Base-by-base conservation (phyloP, 1,140 invertebrate species). In the Charaxes varanes region DNA sequence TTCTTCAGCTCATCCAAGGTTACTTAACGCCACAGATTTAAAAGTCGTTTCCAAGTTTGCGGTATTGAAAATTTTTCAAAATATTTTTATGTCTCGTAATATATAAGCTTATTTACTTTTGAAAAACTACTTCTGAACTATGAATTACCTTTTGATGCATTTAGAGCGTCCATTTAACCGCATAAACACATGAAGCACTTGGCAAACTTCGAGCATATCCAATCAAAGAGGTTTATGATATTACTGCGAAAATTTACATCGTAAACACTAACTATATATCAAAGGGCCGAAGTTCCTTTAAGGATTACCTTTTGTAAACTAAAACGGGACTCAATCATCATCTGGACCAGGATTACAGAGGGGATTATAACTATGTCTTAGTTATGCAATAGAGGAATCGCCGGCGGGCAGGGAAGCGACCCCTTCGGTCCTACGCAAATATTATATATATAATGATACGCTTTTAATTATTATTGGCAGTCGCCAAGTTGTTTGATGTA, bases 251-350 rank as follows among this genome's bases (percentile, higher is more conserved):
- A 74, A 80, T 82, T 82, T 82, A 79, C 78, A 82, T 80, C 76
- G 71, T 80, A 82, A 82, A 80, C 78, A 80, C 62, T 67, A 79
- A 79, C 69, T 62, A 63, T 57, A 41, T 71, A 78, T 82, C 71
- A 82, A 79, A 76, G 62, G 44, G 33, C 34, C 43, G 45, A 56
- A 66, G 60, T 79, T 57, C 51, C 58, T 70, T 69, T 66, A 65
- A 67, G 78, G 78, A 80, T 82, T 82, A 82, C 78, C 76, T 82
- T 82, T 82, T 76, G 76, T 80, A 82, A 77, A 82, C 76, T 78
- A 62, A 74, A 78, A 79, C 68, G 70, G 73, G 68, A 49, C 69
- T 74, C 78, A 82, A 82, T 82, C 78, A 79, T 74, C 78, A 66
- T 80, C 78, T 45, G 45, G 61, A 66, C 62, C 52, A 77, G 76